Percentiles rank a stretch among this genome's conserved stretches.
Evolutionary conservation across 2,888 invertebrate genomes (phyloP).

Genomic region (Conchocele bisecta): DNA sequence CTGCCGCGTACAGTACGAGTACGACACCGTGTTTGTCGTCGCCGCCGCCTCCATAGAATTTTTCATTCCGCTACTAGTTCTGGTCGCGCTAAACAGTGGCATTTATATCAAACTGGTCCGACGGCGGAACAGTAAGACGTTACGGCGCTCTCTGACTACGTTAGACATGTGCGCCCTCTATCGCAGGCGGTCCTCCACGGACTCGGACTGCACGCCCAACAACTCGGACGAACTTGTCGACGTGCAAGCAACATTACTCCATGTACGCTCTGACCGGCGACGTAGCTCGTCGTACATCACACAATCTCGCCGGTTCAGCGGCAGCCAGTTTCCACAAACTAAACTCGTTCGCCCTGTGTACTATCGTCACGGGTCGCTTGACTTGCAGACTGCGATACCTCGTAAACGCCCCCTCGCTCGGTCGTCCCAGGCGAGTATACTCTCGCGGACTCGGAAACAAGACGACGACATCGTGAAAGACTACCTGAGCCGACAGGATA

Average conservation of each 20-base stretch:
- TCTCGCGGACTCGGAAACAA: no score
- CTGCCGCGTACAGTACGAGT: conserved; percentile 61
- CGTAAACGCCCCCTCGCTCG: no score
- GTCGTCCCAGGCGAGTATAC: conserved; percentile 43
- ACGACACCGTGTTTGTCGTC: conserved; percentile 59
- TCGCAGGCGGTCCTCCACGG: conserved; percentile 65
- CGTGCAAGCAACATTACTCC: conserved; percentile 3
- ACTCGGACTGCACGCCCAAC: conserved; percentile 49
- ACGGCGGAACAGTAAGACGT: conserved; percentile 70
- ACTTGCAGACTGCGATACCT: no score
- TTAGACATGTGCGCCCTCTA: conserved; percentile 66
- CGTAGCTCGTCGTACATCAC: conserved; percentile 11
- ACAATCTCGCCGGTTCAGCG: conserved; percentile 6
- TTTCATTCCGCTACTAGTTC: conserved; percentile 65
- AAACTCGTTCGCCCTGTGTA: conserved; percentile 9
- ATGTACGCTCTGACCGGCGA: conserved; percentile 9
- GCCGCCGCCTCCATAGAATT: conserved; percentile 65
- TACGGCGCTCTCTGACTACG: conserved; percentile 73
- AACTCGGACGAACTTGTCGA: conserved; percentile 27
- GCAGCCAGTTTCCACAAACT: not conserved
- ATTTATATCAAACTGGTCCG: conserved; percentile 72
- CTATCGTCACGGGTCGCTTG: no score
- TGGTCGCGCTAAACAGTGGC: conserved; percentile 69
- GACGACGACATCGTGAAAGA: conserved; percentile 73
- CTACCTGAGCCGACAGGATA: conserved; percentile 73